These are phyloP conservation scores for Phyllotis vaccarum DNA, from an alignment of 2,797 vertebrate species.

Conservation along the genomic window DNA sequence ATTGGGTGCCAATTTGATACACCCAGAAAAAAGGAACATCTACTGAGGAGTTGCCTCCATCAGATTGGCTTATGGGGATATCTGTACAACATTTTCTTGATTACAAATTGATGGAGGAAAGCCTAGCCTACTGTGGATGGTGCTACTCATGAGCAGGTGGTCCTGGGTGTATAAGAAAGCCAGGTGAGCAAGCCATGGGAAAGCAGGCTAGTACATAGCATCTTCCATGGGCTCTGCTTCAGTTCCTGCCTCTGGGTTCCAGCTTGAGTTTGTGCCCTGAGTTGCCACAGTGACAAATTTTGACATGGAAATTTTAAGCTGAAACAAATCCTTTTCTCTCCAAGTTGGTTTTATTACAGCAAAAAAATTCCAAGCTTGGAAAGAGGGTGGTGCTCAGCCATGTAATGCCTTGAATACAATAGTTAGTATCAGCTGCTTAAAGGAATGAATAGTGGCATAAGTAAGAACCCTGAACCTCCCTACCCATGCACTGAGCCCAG, in stretches of 20 bases:
- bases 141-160: background rate
- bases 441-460: too few species aligned
- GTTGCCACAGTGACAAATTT: background rate
- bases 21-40: background rate
- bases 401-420: background rate
- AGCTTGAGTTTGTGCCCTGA: background rate
- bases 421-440: background rate
- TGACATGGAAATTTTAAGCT: background rate
- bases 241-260: background rate
- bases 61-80: background rate
- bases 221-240: background rate
- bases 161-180: background rate
- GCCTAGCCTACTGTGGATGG: too few species aligned
- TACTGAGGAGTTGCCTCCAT: background rate
- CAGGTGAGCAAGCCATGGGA: background rate
- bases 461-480: too few species aligned
- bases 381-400: background rate
- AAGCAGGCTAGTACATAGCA: background rate
- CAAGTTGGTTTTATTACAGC: background rate
- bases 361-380: background rate
- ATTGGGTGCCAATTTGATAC: too few species aligned
- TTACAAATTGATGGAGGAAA: background rate
- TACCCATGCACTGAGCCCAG: background rate
- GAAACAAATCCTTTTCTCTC: background rate
- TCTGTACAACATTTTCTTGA: background rate